Base-by-base conservation (phyloP, 2,113 vertebrate species). In the Protobothrops mucrosquamatus region DNA sequence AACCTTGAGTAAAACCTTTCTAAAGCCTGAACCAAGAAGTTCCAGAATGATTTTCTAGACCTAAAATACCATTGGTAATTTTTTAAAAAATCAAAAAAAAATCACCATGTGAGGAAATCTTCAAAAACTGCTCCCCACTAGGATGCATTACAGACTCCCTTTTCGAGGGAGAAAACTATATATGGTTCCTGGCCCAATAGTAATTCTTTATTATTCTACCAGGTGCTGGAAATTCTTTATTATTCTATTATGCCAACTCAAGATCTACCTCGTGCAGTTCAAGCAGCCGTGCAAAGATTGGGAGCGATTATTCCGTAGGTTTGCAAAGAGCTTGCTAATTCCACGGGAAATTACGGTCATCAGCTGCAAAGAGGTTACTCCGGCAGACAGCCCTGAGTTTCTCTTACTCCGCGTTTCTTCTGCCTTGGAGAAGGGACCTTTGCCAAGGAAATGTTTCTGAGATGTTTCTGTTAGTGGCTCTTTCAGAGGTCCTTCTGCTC, bases 391-490 rank as follows among this genome's bases (percentile, higher is more conserved):
- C 24, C 12, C 2, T 64, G 34, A n/a, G 87, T 0, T 39, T 85
- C 12, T 55, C 52, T 48, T 20, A 74, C 51, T 88, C 91, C 59
- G 8, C 18, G 2, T 26, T 48, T 7, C 74, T 0, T 2, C 93
- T 5, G 1, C 4, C 91, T 89, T 64, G 94, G 57, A 92, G 48
- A 8, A 39, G 14, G 29, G 2, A 1, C 0, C 2, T n/a, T 7
- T 26, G 85, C n/a, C 88, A 11, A 91, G 51, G 26, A n/a, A 11
- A 2, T 20, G 0, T 6, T 2, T 34, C 91, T 23, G 97, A 97
- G 15, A 99, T 99, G 99, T 96, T 94, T n/a, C 97, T 93, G 89
- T 59, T 96, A 54, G 95, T 96, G 97, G 94, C 96, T 26, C 12
- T 88, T 2, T 90, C 92, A 4, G 74, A 15, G 0, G 57, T 96